These are phyloP conservation scores for Hesperia comma DNA, from an alignment of 2,888 invertebrate species.

Conservation along the genomic window DNA sequence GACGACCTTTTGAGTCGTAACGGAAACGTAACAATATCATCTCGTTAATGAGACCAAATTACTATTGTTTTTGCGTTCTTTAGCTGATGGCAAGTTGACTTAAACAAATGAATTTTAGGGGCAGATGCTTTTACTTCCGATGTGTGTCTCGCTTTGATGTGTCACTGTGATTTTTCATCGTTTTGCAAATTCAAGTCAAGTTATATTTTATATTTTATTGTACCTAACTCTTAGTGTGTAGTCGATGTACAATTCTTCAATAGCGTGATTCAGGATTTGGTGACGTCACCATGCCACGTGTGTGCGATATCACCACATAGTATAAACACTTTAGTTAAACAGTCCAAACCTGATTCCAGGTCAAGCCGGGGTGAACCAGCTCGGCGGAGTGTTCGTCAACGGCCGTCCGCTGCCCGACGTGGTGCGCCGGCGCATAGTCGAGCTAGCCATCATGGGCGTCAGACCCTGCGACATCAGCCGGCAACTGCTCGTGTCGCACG, in stretches of 20 bases:
- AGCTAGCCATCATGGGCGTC: constrained; percentile 96
- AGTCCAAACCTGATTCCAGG: constrained; percentile 82
- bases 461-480: constrained; percentile 98
- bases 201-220: no score
- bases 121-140: not conserved
- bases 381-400: constrained; percentile 98
- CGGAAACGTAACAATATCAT: constrained; percentile 44
- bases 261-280: no score
- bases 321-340: no score
- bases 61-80: constrained; percentile 39
- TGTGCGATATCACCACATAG: no score
- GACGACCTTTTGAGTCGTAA: constrained; percentile 44
- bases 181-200: not conserved
- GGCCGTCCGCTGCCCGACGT: constrained; percentile 98
- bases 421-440: constrained; percentile 96
- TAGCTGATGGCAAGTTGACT: not conserved
- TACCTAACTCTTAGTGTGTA: no score
- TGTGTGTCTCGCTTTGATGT: not conserved
- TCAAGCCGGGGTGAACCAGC: constrained; percentile 98
- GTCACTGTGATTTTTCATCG: not conserved
- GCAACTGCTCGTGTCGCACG: constrained; percentile 97
- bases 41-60: constrained; percentile 49
- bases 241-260: no score
- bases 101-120: constrained; percentile 3
- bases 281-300: no score